Evolutionary conservation across 2,888 invertebrate species (phyloP).

Genomic region (Eustalomyia histrio): DNA sequence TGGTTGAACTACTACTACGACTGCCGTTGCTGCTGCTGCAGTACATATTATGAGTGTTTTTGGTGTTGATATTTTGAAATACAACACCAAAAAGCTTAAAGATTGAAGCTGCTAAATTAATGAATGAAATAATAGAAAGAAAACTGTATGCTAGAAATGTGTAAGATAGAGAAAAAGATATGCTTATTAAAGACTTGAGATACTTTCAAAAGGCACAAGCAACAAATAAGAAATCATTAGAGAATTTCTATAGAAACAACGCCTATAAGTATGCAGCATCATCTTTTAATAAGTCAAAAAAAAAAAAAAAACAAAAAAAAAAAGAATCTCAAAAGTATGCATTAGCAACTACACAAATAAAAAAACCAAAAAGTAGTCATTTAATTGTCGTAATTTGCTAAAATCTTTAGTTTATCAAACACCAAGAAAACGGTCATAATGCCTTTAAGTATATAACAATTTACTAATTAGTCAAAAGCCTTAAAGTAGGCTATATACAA

Average conservation of each 20-base stretch:
- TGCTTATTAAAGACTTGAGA: not conserved
- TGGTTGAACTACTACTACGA: slow-evolving; percentile 9
- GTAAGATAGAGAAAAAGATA: not conserved
- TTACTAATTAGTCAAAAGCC: not conserved
- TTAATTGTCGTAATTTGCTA: not conserved
- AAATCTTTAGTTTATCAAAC: not conserved
- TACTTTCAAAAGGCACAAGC: slow-evolving; percentile 8
- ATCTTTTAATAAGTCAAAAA: not conserved
- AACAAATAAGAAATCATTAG: slow-evolving; percentile 2
- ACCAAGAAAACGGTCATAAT: not conserved
- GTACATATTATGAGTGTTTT: slow-evolving; percentile 29
- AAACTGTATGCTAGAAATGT: slow-evolving; percentile 5
- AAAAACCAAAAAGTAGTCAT: not conserved
- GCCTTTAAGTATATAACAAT: not conserved
- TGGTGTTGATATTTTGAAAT: not conserved
- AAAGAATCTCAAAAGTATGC: not conserved
- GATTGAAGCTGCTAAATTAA: slow-evolving; percentile 36
- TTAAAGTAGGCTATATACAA: not conserved
- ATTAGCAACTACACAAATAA: not conserved
- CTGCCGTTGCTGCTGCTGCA: not conserved
- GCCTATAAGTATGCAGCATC: not conserved
- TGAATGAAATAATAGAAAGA: not conserved
- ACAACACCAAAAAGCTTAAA: slow-evolving; percentile 37
- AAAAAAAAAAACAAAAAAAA: too few species aligned
- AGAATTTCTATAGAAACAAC: not conserved